Conservation (phyloP, 2,113 vertebrate genomes). For the Phylloscopus trochilus region DNA sequence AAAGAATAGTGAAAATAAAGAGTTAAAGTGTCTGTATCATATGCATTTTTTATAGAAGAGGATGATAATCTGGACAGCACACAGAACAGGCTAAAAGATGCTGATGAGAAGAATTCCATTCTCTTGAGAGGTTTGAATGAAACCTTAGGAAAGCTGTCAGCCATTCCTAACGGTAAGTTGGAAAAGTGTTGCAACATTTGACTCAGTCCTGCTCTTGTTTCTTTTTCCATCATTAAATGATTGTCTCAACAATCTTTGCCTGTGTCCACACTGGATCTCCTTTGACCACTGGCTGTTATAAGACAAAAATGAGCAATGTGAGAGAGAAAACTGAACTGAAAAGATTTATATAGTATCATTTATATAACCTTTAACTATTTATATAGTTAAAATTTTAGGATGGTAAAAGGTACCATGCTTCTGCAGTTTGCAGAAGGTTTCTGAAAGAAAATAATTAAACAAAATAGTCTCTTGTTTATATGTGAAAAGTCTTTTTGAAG, state of each 20-base stretch:
- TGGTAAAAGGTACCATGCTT: neutral
- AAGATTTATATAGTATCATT: neutral
- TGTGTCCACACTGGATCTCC: neutral
- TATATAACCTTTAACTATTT: too few species aligned
- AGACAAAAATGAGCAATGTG: neutral
- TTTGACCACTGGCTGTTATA: neutral
- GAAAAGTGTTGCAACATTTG: neutral
- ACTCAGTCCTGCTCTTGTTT: neutral
- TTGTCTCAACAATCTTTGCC: neutral
- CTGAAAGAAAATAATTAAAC: neutral
- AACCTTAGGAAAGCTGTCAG: slow-evolving; percentile 83
- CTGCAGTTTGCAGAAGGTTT: neutral
- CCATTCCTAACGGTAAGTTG: slow-evolving; percentile 87
- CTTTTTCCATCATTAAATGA: neutral
- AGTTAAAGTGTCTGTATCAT: neutral
- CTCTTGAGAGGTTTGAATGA: slow-evolving; percentile 85
- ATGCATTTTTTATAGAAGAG: slow-evolving; percentile 74
- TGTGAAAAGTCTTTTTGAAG: neutral
- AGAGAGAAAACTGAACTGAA: neutral
- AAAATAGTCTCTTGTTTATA: neutral
- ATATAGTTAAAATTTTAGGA: neutral
- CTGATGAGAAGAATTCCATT: slow-evolving; percentile 80
- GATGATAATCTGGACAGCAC: slow-evolving; percentile 74
- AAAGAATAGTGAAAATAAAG: neutral
- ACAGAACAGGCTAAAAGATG: slow-evolving; percentile 81